Evolutionary conservation across 1,140 invertebrate genomes (phyloP).

Genomic region (Luehdorfia chinensis): DNA sequence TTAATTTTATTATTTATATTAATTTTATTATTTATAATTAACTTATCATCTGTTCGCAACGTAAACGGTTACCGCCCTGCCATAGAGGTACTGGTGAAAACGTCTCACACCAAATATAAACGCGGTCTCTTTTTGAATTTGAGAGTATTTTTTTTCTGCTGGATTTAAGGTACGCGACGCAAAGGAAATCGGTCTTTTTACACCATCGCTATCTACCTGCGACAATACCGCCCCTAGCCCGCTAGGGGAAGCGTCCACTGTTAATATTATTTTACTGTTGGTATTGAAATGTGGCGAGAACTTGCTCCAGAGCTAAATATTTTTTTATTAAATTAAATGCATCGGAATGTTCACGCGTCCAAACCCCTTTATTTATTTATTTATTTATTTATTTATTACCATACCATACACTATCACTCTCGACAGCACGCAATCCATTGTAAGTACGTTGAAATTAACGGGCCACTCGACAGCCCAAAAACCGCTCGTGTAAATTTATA

Average conservation of each 20-base stretch:
- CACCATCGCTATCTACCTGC: conserved; percentile 24
- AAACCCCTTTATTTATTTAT: too few species aligned
- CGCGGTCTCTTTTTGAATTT: conserved; percentile 26
- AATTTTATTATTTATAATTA: too few species aligned
- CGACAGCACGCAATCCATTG: too few species aligned
- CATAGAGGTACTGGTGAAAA: conserved; percentile 46
- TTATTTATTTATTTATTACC: too few species aligned
- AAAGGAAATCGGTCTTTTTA: conserved; percentile 22
- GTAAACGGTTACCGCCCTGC: conserved; percentile 18
- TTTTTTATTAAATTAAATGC: conserved; percentile 34
- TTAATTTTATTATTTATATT: too few species aligned
- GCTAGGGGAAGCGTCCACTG: conserved; percentile 38
- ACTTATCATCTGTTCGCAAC: conserved; percentile 20
- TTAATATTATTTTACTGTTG: conserved; percentile 40
- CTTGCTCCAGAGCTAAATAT: conserved; percentile 30
- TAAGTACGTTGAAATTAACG: too few species aligned
- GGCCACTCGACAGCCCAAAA: too few species aligned
- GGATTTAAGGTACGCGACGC: too few species aligned
- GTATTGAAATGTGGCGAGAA: conserved; percentile 62
- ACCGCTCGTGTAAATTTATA: too few species aligned
- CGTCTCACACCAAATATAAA: conserved; percentile 24
- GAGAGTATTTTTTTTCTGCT: conserved; percentile 22
- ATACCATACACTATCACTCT: too few species aligned
- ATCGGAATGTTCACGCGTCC: too few species aligned
- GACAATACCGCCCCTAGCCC: conserved; percentile 42